Evolutionary conservation across 1,140 invertebrate genomes (phyloP).

Genomic region (Lepidurus packardi): DNA sequence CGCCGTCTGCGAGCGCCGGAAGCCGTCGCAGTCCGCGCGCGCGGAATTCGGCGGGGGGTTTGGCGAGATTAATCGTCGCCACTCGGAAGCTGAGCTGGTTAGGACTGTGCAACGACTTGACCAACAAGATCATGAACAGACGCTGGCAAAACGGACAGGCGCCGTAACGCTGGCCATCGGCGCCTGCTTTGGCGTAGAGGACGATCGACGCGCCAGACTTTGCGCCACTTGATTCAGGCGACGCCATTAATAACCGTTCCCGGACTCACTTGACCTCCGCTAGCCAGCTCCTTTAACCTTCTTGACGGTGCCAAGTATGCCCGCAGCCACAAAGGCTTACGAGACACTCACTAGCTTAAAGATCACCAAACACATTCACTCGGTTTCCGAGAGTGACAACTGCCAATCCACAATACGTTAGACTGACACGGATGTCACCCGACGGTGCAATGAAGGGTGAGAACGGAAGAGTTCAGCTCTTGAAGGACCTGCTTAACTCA

Average conservation of each 20-base stretch:
- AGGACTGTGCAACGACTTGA: conserved; percentile 26
- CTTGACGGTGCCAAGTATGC: not conserved
- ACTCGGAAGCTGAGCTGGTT: conserved; percentile 46
- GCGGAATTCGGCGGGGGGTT: conserved; percentile 50
- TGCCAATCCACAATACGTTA: not conserved
- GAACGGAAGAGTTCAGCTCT: not conserved
- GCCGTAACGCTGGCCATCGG: conserved; percentile 50
- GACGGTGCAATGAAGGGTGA: not conserved
- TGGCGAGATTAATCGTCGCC: conserved; percentile 50
- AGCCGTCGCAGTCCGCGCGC: conserved; percentile 48
- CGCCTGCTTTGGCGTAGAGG: conserved; percentile 52
- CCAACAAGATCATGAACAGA: conserved; percentile 38
- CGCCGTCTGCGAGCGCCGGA: conserved; percentile 48
- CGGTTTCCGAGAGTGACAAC: not conserved
- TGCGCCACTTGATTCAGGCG: conserved; percentile 5
- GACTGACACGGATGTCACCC: not conserved
- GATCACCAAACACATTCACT: not conserved
- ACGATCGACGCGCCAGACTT: conserved; percentile 8
- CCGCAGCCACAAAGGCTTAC: too few species aligned
- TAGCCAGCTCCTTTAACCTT: not conserved
- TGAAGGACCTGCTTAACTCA: not conserved
- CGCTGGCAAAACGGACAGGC: conserved; percentile 56
- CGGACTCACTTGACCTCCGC: conserved; percentile 12
- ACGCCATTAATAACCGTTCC: not conserved
- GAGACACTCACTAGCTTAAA: too few species aligned